A percentile compares a stretch with the other conserved stretches of the same genome.
These are phyloP conservation scores for Drosophila nr. fundita DNA, from an alignment of 2,888 invertebrate species.

Conservation along the genomic window DNA sequence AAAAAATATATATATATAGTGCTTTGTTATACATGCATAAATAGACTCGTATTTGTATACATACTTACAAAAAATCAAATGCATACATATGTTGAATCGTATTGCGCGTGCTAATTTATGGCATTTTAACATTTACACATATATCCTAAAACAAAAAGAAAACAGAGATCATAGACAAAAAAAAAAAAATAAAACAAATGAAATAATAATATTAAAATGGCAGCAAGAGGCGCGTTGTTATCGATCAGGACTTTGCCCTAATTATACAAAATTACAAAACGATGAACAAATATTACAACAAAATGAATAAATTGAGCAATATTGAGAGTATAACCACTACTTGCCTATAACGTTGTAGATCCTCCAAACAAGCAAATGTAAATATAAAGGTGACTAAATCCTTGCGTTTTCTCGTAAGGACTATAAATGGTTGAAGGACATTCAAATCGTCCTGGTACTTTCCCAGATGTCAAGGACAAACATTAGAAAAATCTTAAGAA, in stretches of 20 bases:
- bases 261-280: constrained; percentile 42
- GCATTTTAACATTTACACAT: constrained; percentile 56
- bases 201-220: constrained; percentile 20
- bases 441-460: neutral
- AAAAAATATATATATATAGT: constrained; percentile 32
- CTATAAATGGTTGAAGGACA: neutral
- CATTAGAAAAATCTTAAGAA: neutral
- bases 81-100: constrained; percentile 42
- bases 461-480: neutral
- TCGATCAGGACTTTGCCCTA: constrained; percentile 60
- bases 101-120: constrained; percentile 42
- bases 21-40: constrained; percentile 43
- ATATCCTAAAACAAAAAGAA: constrained; percentile 24
- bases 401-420: neutral
- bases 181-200: constrained; percentile 3
- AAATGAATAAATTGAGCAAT: constrained; percentile 62
- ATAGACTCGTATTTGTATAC: constrained; percentile 29
- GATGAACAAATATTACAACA: constrained; percentile 45
- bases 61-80: constrained; percentile 11
- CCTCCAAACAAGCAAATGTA: neutral
- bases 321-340: constrained; percentile 35
- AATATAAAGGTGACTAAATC: neutral
- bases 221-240: constrained; percentile 54
- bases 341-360: constrained; percentile 11
- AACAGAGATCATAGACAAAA: constrained; percentile 11